phyloP scores from a whole-genome alignment of 2,113 vertebrate genomes.

The Lethenteron reissneri region DNA sequence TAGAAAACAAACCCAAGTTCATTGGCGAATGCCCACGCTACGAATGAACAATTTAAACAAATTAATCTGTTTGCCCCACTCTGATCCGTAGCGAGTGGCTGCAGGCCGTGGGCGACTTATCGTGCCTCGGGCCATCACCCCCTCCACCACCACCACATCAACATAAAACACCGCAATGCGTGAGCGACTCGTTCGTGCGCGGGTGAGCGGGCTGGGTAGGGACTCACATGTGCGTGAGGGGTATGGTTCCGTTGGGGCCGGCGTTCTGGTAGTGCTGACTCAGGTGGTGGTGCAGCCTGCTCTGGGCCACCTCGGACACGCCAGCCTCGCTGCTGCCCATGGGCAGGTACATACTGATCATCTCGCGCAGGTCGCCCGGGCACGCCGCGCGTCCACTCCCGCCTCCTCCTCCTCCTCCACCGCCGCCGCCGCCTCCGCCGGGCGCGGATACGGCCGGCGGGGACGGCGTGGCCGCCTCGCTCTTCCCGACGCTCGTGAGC shows the following conservation, averaged over 20 bases:
- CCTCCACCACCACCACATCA: too few relatives aligned
- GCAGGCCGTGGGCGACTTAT: too few relatives aligned
- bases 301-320: constrained; percentile 22
- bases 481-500: too few relatives aligned
- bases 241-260: constrained; percentile 82
- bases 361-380: constrained; percentile 88
- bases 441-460: constrained; percentile 7
- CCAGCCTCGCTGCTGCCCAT: constrained; percentile 53
- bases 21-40: too few relatives aligned
- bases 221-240: constrained; percentile 72
- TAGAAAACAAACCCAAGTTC: too few relatives aligned
- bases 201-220: too few relatives aligned
- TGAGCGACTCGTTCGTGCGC: too few relatives aligned
- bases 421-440: constrained; percentile 19
- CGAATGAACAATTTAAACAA: too few relatives aligned
- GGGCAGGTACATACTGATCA: constrained; percentile 99
- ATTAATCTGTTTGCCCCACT: too few relatives aligned
- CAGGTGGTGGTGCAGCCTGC: constrained; percentile 57
- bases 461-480: background rate
- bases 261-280: constrained; percentile 88
- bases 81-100: too few relatives aligned
- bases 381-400: constrained; percentile 65
- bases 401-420: constrained; percentile 12
- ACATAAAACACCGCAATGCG: too few relatives aligned
- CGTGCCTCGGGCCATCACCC: too few relatives aligned